A percentile compares a stretch with the other conserved stretches of the same genome.
These are phyloP conservation scores for Corydoras maculifer DNA, from an alignment of 2,113 vertebrate genomes.

Conservation along the genomic window DNA sequence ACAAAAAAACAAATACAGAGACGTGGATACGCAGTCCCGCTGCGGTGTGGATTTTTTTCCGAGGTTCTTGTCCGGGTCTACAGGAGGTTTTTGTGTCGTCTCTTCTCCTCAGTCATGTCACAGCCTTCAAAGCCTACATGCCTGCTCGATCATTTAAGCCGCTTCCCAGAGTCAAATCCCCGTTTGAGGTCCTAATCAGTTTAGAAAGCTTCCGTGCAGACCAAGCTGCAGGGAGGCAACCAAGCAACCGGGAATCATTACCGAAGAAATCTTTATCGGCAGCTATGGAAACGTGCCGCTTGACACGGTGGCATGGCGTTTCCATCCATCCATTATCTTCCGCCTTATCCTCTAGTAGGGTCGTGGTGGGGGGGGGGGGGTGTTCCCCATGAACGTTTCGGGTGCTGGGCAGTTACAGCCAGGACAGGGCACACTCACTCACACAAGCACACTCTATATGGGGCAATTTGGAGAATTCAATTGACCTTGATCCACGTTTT, in stretches of 20 bases:
- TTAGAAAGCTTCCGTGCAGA: slow-evolving; percentile 14
- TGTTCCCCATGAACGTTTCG: no score
- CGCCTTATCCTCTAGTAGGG: no score
- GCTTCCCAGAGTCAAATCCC: slow-evolving; percentile 25
- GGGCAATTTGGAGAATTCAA: no score
- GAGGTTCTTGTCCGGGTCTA: not conserved
- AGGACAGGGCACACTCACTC: no score
- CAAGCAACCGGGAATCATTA: slow-evolving; percentile 27
- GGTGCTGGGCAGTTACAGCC: no score
- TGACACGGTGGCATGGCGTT: not conserved
- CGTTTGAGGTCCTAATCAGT: slow-evolving; percentile 36
- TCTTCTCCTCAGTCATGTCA: slow-evolving; percentile 19
- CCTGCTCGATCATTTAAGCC: not conserved
- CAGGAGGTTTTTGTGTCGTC: not conserved
- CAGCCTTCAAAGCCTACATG: not conserved
- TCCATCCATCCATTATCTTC: no score
- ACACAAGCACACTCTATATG: no score
- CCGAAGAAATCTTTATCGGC: slow-evolving; percentile 23
- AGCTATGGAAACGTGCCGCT: slow-evolving; percentile 28
- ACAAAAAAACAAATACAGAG: not conserved
- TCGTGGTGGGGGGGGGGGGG: no score
- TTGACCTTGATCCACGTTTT: no score
- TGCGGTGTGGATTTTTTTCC: not conserved
- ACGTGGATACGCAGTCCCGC: not conserved
- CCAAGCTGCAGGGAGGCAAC: slow-evolving; percentile 18